Base-by-base conservation (phyloP, 2,888 invertebrate genomes). In the Dioctria linearis region DNA sequence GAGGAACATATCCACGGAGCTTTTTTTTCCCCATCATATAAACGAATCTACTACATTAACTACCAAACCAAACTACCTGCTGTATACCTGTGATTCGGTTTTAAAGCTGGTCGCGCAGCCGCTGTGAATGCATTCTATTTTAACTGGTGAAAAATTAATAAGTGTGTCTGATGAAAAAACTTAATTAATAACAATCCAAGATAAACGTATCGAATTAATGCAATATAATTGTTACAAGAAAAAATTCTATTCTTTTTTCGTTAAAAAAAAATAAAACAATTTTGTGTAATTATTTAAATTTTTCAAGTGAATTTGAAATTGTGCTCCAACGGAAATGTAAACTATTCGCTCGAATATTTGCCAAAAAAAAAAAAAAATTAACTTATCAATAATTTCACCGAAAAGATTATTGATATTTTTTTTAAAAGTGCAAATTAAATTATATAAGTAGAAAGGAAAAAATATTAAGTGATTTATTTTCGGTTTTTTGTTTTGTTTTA, bases 241-340 rank as follows among this genome's bases (percentile, higher is more conserved):
- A 25, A 25, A 25, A 25, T 25, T 25, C n/a, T 3, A 51, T 9
- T 49, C 11, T 51, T 51, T 51, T 51, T 51, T 51, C n/a, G 51
- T 51, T 54, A 40, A 65, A 65, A 65, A 8, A 11, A 40, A 11
- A 39, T 65, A 9, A 65, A 65, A 39, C 40, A 65, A 65, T 65
- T 13, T 40, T 40, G n/a, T 39, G 9, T 61, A n/a, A 54, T 54
- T 46, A 11, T 11, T 11, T 3, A 54, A 54, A 3, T 61, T 61
- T 67, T 46, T 13, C 5, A 11, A 42, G 46, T 67, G 43, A 43
- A 43, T 67, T 11, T 43, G 43, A 5, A 43, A 40, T 67, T 67
- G 11, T 43, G 66, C 54, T 42, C 39, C 43, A 42, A 85, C 87
- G 87, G 87, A 87, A 86, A 87, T 87, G 87, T 87, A 87, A 87